These are phyloP conservation scores for Acrocephalus scirpaceus DNA, from an alignment of 2,797 vertebrate species.

Conservation along the genomic window DNA sequence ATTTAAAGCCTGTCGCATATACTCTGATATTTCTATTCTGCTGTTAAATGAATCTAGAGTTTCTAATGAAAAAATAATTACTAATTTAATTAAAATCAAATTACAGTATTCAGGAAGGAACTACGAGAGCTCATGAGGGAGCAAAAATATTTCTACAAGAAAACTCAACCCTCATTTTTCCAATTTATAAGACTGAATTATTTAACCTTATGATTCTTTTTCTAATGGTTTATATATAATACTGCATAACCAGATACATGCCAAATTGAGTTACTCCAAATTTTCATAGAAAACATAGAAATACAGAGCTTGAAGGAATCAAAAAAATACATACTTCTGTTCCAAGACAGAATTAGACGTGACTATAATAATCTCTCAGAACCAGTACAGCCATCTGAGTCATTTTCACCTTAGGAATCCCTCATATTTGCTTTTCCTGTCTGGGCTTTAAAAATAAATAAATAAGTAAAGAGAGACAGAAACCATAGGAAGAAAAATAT, in stretches of 20 bases:
- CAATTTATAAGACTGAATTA: accelerated
- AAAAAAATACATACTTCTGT: background rate
- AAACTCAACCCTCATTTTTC: background rate
- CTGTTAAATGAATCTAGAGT: background rate
- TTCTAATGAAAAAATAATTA: background rate
- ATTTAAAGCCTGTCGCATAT: background rate
- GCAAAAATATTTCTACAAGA: background rate
- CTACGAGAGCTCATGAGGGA: accelerated
- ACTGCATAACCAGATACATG: background rate
- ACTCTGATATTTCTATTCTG: background rate
- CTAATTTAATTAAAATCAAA: background rate
- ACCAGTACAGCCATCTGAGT: background rate
- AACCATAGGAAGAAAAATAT: background rate
- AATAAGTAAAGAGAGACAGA: background rate
- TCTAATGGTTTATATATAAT: background rate
- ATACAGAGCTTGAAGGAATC: background rate
- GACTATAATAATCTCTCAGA: background rate
- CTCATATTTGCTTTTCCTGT: background rate
- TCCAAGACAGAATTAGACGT: constrained; percentile 12
- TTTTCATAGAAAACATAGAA: background rate
- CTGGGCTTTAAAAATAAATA: background rate
- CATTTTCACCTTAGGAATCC: background rate
- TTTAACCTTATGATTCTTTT: background rate
- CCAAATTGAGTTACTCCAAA: background rate
- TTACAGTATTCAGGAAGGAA: background rate